Evolutionary conservation across 2,797 vertebrate species (phyloP), one percentile per base, ranked within the genome.

Genomic region (Macropodus opercularis): DNA sequence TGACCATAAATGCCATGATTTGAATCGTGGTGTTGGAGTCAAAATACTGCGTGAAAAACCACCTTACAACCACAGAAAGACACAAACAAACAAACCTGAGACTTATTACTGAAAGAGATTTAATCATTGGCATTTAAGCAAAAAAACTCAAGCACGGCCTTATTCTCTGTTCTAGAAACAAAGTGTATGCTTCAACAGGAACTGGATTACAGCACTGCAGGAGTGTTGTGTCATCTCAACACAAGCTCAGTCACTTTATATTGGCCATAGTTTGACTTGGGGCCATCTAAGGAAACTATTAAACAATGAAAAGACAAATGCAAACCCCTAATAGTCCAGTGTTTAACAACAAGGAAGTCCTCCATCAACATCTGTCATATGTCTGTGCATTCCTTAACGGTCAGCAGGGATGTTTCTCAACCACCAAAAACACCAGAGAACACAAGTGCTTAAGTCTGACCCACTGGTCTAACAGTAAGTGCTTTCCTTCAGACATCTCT

Each of bases 321-420:
- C 41, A 55, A 61, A 72, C 35, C 62, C n/a, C 55, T 79, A 74
- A 85, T 76, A 66, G 77, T 75, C n/a, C 66, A 80, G 52, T 44
- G 56, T 73, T 65, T 69, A 63, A 84, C 62, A 65, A 73, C 46
- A 36, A 85, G 87, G 84, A 87, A 87, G 81, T 73, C 69, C 74
- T 90, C 52, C 35, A 85, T 87, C 81, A 81, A 50, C 54, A 54
- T 65, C 19, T 80, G 72, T 75, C 81, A 71, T n/a, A n/a, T n/a
- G n/a, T 75, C 54, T 51, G 42, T 34, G 35, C 83, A 81, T 88
- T 86, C 81, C 77, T 77, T 13, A 74, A 63, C 23, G 12, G 50
- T 80, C 68, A 75, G 29, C 38, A 52, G 63, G 32, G 63, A 79
- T 51, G 43, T 8, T 58, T 67, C 63, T 65, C 43, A 70, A 65